Base-by-base conservation (phyloP, 2,113 vertebrate genomes). In the Microcebus tavaratra region DNA sequence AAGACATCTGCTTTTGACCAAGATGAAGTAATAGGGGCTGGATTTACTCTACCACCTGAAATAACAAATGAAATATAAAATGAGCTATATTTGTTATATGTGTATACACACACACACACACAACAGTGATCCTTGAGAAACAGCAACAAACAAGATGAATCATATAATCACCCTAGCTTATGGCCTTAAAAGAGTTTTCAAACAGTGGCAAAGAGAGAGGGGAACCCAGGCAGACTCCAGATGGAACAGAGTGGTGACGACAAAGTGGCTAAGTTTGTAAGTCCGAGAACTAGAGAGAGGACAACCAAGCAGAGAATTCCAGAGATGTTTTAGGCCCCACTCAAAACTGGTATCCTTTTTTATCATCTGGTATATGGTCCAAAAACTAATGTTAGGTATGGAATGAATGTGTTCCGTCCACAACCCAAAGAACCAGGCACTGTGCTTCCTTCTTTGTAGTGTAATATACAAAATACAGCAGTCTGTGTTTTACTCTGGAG, bases 51-150 rank as follows among this genome's bases (percentile, higher is more conserved):
- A 68, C 21, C 4, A 50, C 20, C 27, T 82, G 39, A 91, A 81
- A 80, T 90, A 93, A 75, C 23, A 91, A 87, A 39, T 7, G 63
- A 76, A 86, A 82, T 72, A 42, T 67, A 72, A 93, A 80, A 57
- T 73, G 10, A 12, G 14, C 8, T 78, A 75, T 57, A 80, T 63
- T 29, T 36, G 7, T 34, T 42, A 39, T 17, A 34, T 48, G 39
- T 61, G 1, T 11, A 79, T 20, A 76, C 14, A 79, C 1, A 70
- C 17, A 17, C 50, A 29, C 29, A 70, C 9, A 86, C 25, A 67
- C 25, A 31, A 75, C 29, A 91, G 36, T 59, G 31, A 75, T 80
- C 21, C 29, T 86, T 78, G 50, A 76, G 31, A 92, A 76, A 70
- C 18, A 72, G n/a, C 8, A 92, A 68, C n/a, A 87, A 75, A 42